Percentiles rank a stretch among this genome's conserved stretches.
Conservation (phyloP, 2,797 vertebrate genomes). For the Rhabdomys pumilio region DNA sequence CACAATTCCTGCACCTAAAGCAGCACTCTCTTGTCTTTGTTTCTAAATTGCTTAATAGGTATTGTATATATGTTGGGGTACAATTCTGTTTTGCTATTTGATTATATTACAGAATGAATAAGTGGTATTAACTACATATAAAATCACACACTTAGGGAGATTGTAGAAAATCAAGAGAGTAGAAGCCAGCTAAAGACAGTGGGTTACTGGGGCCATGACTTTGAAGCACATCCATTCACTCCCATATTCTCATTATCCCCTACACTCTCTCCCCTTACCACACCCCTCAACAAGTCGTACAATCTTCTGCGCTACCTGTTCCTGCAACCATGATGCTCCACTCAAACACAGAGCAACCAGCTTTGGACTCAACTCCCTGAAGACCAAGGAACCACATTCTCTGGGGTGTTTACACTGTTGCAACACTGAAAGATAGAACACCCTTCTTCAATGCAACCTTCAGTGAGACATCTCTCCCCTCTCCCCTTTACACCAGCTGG, state of each 20-base stretch:
- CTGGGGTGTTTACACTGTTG: not conserved
- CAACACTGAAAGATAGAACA: not conserved
- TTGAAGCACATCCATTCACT: not conserved
- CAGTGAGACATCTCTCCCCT: not conserved
- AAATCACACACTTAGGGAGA: not conserved
- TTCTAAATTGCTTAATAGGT: not conserved
- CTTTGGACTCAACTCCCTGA: not conserved
- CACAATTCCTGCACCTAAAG: not conserved
- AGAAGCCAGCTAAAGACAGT: too few species aligned
- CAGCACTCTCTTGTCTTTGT: not conserved
- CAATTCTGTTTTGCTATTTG: not conserved
- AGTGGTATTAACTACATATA: not conserved
- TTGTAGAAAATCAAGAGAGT: not conserved
- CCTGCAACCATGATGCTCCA: not conserved
- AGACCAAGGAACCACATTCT: not conserved
- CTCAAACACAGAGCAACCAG: not conserved
- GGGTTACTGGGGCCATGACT: not conserved
- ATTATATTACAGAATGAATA: not conserved
- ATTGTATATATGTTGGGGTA: not conserved
- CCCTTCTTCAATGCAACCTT: not conserved
- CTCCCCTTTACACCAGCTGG: not conserved
- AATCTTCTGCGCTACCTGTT: not conserved
- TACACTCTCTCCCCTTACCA: not conserved
- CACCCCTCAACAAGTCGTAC: not conserved
- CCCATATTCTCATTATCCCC: not conserved